Percentiles rank a stretch among this genome's conserved stretches.
These are phyloP conservation scores for Agrilus biguttatus DNA, from an alignment of 2,888 invertebrate genomes.

Conservation along the genomic window DNA sequence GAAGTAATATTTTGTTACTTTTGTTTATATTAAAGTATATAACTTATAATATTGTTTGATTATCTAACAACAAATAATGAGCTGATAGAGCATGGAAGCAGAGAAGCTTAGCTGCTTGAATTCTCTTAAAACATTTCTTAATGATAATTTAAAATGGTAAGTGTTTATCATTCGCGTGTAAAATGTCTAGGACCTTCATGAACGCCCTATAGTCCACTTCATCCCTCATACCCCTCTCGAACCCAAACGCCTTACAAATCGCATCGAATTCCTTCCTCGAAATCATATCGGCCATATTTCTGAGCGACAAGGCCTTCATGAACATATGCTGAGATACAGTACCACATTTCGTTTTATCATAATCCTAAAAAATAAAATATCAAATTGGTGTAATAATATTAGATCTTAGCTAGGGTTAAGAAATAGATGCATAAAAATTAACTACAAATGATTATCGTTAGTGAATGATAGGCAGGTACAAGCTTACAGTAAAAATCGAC, in stretches of 20 bases:
- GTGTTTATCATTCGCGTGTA: constrained; percentile 42
- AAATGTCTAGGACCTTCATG: constrained; percentile 48
- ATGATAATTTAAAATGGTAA: constrained; percentile 24
- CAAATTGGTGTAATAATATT: neutral
- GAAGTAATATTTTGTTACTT: neutral
- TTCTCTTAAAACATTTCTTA: neutral
- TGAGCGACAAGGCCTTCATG: constrained; percentile 47
- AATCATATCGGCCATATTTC: constrained; percentile 47
- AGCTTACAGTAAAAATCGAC: constrained; percentile 46
- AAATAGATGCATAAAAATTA: neutral
- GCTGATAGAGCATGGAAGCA: no score
- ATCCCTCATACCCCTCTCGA: constrained; percentile 42
- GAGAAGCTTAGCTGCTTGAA: no score
- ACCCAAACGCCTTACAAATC: constrained; percentile 61
- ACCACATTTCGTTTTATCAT: constrained; percentile 52
- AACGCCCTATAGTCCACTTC: constrained; percentile 61
- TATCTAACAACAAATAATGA: no score
- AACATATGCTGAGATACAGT: constrained; percentile 48
- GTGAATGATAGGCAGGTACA: no score
- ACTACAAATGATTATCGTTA: neutral
- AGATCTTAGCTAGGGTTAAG: no score
- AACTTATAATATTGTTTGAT: no score
- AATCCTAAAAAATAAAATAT: constrained; percentile 38
- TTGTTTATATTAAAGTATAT: neutral
- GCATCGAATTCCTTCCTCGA: constrained; percentile 52